These are phyloP conservation scores for Laothoe populi DNA, from an alignment of 2,888 invertebrate genomes.

Conservation along the genomic window DNA sequence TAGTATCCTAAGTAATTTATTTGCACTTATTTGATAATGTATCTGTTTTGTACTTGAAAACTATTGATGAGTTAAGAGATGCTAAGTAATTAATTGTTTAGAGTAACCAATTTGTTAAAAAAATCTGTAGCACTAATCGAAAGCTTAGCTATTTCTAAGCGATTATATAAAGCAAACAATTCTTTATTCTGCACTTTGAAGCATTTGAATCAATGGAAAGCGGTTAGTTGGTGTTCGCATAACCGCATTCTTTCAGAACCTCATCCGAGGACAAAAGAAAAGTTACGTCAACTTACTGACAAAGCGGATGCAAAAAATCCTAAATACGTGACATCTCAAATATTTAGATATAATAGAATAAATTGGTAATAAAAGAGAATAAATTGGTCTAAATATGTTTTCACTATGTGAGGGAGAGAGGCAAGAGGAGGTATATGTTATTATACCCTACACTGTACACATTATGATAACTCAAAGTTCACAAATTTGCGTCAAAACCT, in stretches of 20 bases:
- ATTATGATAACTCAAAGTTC: no score
- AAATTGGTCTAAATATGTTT: no score
- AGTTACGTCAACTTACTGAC: conserved; percentile 43
- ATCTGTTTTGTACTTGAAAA: no score
- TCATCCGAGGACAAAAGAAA: conserved; percentile 51
- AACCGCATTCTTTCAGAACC: conserved; percentile 64
- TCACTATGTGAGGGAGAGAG: no score
- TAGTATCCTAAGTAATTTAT: no score
- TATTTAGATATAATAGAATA: no score
- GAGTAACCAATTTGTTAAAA: background rate
- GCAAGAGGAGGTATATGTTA: no score
- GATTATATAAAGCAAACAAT: conserved; percentile 42
- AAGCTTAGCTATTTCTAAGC: background rate
- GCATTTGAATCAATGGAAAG: conserved; percentile 58
- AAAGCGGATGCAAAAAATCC: conserved; percentile 30
- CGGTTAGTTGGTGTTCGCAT: conserved; percentile 56
- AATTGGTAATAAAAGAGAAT: no score
- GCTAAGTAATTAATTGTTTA: background rate
- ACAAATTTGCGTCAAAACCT: no score
- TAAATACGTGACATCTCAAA: background rate
- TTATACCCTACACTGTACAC: no score
- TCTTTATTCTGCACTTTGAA: conserved; percentile 56
- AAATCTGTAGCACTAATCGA: background rate
- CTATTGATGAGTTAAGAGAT: no score
- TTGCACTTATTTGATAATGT: no score